A percentile compares a stretch with the other conserved stretches of the same genome.
Conservation (phyloP, 2,888 invertebrate species). For the Lacanobia wlatinum region DNA sequence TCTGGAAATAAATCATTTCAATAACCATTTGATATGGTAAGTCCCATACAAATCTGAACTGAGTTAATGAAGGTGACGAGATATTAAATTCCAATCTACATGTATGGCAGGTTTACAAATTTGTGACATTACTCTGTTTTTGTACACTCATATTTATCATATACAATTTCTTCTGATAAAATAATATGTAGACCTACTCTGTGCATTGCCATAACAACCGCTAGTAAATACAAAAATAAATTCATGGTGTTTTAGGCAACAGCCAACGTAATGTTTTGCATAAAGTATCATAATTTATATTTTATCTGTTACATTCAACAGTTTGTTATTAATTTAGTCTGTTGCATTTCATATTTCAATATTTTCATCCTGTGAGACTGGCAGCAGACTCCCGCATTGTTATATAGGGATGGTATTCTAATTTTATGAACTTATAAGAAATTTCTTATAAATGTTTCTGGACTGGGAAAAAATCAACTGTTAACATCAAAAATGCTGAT, state of each 20-base stretch:
- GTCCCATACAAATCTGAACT: too few species aligned
- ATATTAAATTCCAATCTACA: background rate
- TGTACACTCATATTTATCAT: too few species aligned
- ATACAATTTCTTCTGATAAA: too few species aligned
- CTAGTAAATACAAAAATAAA: background rate
- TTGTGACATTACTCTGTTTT: too few species aligned
- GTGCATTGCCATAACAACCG: conserved; percentile 7
- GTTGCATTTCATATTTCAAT: background rate
- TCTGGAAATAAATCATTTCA: too few species aligned
- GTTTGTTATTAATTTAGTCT: conserved; percentile 2
- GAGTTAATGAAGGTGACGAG: too few species aligned
- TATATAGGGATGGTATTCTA: too few species aligned
- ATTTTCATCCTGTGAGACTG: background rate
- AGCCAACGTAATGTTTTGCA: background rate
- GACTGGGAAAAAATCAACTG: background rate
- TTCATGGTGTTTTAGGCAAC: background rate
- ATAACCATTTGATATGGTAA: too few species aligned
- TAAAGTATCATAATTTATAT: background rate
- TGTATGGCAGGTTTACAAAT: background rate
- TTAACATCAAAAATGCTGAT: conserved; percentile 3
- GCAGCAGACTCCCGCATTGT: too few species aligned
- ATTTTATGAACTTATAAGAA: too few species aligned
- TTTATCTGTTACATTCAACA: conserved; percentile 2
- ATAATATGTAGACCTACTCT: too few species aligned
- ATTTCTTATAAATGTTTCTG: too few species aligned